phyloP scores from a whole-genome alignment of 2,797 vertebrate genomes.

The Paedocypris micromegethes region DNA sequence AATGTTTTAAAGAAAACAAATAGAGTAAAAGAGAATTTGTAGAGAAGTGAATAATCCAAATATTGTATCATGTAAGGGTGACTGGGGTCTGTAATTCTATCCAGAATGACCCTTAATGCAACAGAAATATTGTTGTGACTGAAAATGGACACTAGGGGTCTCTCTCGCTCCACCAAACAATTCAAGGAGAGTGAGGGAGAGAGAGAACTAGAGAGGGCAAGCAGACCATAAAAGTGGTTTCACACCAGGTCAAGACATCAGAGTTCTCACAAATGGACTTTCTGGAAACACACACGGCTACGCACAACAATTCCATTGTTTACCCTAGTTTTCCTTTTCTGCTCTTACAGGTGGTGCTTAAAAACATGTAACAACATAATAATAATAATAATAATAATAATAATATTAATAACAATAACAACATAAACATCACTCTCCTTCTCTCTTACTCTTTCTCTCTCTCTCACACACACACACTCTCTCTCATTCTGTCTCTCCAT shows the following conservation, averaged over 20 bases:
- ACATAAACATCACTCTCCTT: no score
- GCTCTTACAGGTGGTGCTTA: no score
- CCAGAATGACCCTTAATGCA: constrained; percentile 8
- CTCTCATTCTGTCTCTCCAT: no score
- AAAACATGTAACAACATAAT: no score
- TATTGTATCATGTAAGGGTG: no score
- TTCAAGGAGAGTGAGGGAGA: constrained; percentile 18
- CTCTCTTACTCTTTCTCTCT: background rate
- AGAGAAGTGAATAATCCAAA: no score
- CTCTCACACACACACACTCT: constrained; percentile 44
- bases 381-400: no score
- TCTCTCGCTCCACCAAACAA: constrained; percentile 72
- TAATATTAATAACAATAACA: no score
- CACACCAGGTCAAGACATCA: constrained; percentile 69
- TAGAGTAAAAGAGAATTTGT: no score
- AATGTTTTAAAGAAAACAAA: no score
- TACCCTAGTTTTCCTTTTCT: no score
- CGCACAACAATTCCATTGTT: background rate
- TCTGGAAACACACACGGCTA: constrained; percentile 48
- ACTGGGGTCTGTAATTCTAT: constrained; percentile 16
- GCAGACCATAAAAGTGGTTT: constrained; percentile 55
- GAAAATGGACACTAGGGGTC: constrained; percentile 66
- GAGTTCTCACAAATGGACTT: constrained; percentile 69
- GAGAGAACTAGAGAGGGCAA: constrained; percentile 53
- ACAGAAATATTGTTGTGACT: background rate